phyloP scores from a whole-genome alignment of 2,888 invertebrate species.

The Resseliella maxima region DNA sequence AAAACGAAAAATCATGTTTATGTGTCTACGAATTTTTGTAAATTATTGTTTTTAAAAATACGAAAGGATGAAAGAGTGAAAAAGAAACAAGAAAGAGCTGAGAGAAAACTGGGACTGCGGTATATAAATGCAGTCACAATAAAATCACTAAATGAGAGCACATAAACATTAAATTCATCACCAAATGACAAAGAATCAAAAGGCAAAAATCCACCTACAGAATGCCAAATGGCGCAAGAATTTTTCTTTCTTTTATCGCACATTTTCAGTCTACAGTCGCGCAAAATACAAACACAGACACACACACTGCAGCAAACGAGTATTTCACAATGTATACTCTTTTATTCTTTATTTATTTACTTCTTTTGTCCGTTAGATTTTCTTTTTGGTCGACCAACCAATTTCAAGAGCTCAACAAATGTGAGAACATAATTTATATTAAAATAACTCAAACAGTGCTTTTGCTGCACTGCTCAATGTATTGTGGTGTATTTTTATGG shows the following conservation, averaged over 20 bases:
- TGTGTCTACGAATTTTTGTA: too few relatives aligned
- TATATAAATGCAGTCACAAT: not conserved
- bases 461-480: not conserved
- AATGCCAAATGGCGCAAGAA: not conserved
- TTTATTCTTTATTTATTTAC: not conserved
- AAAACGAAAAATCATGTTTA: too few relatives aligned
- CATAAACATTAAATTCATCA: constrained; percentile 52
- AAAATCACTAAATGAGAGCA: constrained; percentile 26
- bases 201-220: constrained; percentile 25
- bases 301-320: not conserved
- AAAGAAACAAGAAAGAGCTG: too few relatives aligned
- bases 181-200: constrained; percentile 45
- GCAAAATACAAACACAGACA: not conserved
- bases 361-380: not conserved
- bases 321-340: not conserved
- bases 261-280: not conserved
- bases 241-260: not conserved
- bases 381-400: constrained; percentile 19
- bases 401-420: constrained; percentile 18
- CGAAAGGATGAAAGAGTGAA: too few relatives aligned
- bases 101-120: constrained; percentile 13
- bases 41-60: too few relatives aligned
- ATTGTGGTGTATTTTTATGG: constrained; percentile 31
- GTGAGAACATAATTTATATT: constrained; percentile 27
- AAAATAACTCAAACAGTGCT: not conserved